phyloP scores from a whole-genome alignment of 2,888 invertebrate species.

The Hermodice carunculata region DNA sequence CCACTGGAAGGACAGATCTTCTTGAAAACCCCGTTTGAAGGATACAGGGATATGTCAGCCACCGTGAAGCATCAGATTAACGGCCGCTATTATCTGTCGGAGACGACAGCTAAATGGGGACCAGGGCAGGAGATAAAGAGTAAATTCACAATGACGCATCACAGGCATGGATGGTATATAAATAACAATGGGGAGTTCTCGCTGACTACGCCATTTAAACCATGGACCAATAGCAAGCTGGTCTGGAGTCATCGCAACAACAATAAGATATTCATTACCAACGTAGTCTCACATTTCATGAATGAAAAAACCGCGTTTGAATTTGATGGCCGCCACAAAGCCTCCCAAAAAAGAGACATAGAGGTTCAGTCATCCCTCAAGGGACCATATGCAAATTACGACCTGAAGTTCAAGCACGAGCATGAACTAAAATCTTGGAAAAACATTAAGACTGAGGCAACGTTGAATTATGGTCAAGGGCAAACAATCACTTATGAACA shows the following conservation, averaged over 20 bases:
- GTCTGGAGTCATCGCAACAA: conserved; percentile 29
- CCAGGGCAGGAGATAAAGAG: conserved; percentile 15
- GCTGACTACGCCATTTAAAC: conserved; percentile 24
- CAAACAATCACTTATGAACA: conserved; percentile 16
- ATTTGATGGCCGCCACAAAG: too few species aligned
- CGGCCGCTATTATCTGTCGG: conserved; percentile 1
- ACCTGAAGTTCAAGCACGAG: conserved; percentile 11
- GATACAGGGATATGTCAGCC: background rate
- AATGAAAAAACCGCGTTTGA: conserved; percentile 6
- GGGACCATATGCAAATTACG: conserved; percentile 21
- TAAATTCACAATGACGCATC: conserved; percentile 19
- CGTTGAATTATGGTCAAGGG: conserved; percentile 18
- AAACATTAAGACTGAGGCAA: background rate
- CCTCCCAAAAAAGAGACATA: too few species aligned
- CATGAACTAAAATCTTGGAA: background rate
- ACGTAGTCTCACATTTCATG: conserved; percentile 15
- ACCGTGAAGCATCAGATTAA: background rate
- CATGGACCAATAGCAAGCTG: conserved; percentile 12
- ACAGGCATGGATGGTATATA: conserved; percentile 9
- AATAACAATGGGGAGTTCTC: conserved; percentile 28
- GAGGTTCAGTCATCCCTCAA: conserved; percentile 5
- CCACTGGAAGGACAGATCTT: background rate
- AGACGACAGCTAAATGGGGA: conserved; percentile 28
- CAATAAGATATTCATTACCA: conserved; percentile 8
- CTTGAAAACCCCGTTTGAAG: conserved; percentile 9